Base-by-base conservation (phyloP, 2,888 invertebrate genomes). In the Cataglyphis rosenhaueri region DNA sequence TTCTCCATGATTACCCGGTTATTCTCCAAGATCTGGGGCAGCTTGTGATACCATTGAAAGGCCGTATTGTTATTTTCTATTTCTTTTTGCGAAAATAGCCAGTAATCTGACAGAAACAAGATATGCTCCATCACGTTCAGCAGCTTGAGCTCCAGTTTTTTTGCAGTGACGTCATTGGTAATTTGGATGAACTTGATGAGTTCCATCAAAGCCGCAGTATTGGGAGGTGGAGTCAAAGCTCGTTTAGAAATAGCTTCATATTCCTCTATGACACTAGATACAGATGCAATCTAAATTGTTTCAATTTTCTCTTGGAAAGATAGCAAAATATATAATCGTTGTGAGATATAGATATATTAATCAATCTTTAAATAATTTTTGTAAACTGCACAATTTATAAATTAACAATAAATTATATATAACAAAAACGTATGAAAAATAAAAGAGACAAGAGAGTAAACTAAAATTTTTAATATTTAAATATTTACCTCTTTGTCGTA, bases 201-300 rank as follows among this genome's bases (percentile, higher is more conserved):
- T 0, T 96, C 97, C 97, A 99, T 98, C 73, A 99, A 94, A 83
- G 97, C 97, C 0, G 97, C 97, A 0, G 99, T 99, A 92, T 97
- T 97, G 15, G 95, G 95, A 0, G 99, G 99, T 1, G 97, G 96
- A 0, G 97, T 97, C 74, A 98, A 94, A 0, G 98, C 96, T 84
- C 96, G 97, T 86, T 97, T 97, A 0, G 97, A 96, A 86, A 98
- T 98, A 3, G 94, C 94, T 88, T 97, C 96, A 93, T 98, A 99
- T 92, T 98, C 98, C 76, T 97, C 97, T 84, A 96, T 97, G 79
- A 98, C 95, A 68, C 98, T 98, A 92, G 62, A 93, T 21, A 29
- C 65, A 65, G 15, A 64, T 38, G 25, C 65, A 65, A 55, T 41
- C n/a, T 18, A 8, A 32, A 38, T 55, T 55, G 15, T 70, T 70